A percentile compares a stretch with the other conserved stretches of the same genome.
Evolutionary conservation across 2,797 vertebrate species (phyloP).

Genomic region (Lepilemur septentrionalis): DNA sequence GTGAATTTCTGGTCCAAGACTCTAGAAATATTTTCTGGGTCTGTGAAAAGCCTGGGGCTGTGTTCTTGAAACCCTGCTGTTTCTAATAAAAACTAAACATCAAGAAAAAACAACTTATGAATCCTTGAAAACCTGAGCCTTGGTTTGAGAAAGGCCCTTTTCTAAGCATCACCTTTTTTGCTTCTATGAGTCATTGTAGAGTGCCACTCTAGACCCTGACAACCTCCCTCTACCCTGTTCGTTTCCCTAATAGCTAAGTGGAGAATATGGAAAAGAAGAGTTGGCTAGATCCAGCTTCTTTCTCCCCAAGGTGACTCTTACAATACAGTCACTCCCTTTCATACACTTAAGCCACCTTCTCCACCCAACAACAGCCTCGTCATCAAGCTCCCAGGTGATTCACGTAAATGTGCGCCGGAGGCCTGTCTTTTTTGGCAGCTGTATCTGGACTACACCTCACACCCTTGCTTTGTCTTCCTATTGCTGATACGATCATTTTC

Average conservation of each 20-base stretch:
- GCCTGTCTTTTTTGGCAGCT: neutral
- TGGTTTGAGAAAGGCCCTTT: neutral
- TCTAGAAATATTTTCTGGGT: neutral
- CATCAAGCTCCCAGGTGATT: conserved; percentile 34
- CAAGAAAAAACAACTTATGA: neutral
- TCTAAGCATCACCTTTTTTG: neutral
- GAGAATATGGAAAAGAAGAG: neutral
- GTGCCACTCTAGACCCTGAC: neutral
- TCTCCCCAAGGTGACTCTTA: neutral
- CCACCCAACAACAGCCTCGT: neutral
- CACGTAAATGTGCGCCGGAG: neutral
- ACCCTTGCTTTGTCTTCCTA: neutral
- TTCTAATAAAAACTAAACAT: neutral
- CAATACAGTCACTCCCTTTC: neutral
- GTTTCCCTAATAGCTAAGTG: neutral
- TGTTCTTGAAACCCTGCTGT: neutral
- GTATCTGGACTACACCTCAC: neutral
- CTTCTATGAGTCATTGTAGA: neutral
- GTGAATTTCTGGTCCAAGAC: neutral
- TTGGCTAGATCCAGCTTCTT: neutral
- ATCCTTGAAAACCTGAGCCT: neutral
- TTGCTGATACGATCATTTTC: neutral
- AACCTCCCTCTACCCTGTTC: no score
- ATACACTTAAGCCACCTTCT: neutral
- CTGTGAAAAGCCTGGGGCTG: neutral